These are phyloP conservation scores for Ancistrus triradiatus DNA, from an alignment of 2,113 vertebrate genomes.

Conservation along the genomic window DNA sequence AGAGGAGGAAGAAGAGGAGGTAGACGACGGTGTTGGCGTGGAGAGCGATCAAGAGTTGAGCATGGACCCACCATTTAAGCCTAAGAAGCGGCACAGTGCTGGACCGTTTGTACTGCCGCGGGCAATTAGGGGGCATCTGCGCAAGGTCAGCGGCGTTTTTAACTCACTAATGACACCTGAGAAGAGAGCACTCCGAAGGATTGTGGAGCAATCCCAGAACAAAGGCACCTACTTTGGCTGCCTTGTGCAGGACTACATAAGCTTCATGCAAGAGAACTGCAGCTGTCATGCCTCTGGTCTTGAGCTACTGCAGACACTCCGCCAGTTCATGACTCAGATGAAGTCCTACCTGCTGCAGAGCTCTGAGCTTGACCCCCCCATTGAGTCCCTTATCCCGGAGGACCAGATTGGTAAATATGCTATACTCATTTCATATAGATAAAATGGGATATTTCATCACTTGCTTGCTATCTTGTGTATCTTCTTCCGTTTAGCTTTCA, in stretches of 20 bases:
- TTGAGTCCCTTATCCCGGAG: conserved; percentile 89
- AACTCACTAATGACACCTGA: conserved; percentile 89
- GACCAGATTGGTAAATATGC: conserved; percentile 91
- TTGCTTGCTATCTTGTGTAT: too few species aligned
- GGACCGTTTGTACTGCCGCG: conserved; percentile 78
- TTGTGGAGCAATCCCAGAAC: conserved; percentile 82
- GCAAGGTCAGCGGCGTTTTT: conserved; percentile 87
- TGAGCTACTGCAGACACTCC: conserved; percentile 89
- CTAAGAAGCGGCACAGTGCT: conserved; percentile 74
- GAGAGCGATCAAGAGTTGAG: conserved; percentile 80
- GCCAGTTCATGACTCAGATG: conserved; percentile 97
- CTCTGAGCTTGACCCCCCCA: conserved; percentile 88
- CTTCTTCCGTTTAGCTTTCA: too few species aligned
- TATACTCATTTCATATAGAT: too few species aligned
- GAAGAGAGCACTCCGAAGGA: conserved; percentile 79
- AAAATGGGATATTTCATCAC: too few species aligned
- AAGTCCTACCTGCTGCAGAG: conserved; percentile 94
- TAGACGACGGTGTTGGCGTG: conserved; percentile 42
- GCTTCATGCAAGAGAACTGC: conserved; percentile 85
- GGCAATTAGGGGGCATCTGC: conserved; percentile 81
- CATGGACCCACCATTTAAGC: conserved; percentile 69
- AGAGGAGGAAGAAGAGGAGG: conserved; percentile 70
- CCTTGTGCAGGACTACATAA: conserved; percentile 91
- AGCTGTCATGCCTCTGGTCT: conserved; percentile 82
- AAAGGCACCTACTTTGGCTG: conserved; percentile 89